Evolutionary conservation across 2,888 invertebrate species (phyloP), one percentile per base, ranked within the genome.

Genomic region (Rosalia funebris): DNA sequence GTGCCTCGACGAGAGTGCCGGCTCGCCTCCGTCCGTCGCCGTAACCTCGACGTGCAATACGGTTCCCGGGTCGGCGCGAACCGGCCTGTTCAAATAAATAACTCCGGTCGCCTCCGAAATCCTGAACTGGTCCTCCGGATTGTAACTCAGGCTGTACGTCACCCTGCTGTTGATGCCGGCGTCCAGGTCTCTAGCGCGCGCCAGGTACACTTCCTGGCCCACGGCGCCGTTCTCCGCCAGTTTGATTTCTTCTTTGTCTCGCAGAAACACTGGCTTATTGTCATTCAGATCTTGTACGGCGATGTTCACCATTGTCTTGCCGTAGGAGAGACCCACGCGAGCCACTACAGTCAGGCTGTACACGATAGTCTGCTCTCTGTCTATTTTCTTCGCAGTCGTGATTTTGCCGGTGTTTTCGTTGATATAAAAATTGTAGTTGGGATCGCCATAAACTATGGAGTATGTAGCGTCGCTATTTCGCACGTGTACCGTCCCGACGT

Each of bases 191-290:
- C 88, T 85, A 0, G 96, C 97, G 74, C 91, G 86, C 0, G 95
- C 92, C 69, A 95, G 86, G 81, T 92, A 95, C 25, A 97, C 90
- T 82, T 96, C 95, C 81, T 95, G 94, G 0, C 96, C 96, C 31
- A 96, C 93, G 14, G 97, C 96, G 71, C 93, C 91, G 79, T 96
- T 94, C 83, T 96, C 96, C 11, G 89, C 86, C 58, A 97, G 84
- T 63, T 85, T 85, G 42, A 94, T 89, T 79, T 92, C 91, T 76
- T 93, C 92, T 73, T 88, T 89, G 65, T 91, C 91, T 73, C 89
- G 88, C 15, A 89, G 86, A 79, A 95, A 95, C 63, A 87, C 84
- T 1, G 98, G 98, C 56, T 90, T 88, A 79, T 96, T 96, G 80
- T 98, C 97, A 81, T 98, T 98, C 2, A 94, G 84, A 82, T 98